Percentiles rank a stretch among this genome's conserved stretches.
Conservation (phyloP, 2,888 invertebrate species). For the Eupithecia centaureata region DNA sequence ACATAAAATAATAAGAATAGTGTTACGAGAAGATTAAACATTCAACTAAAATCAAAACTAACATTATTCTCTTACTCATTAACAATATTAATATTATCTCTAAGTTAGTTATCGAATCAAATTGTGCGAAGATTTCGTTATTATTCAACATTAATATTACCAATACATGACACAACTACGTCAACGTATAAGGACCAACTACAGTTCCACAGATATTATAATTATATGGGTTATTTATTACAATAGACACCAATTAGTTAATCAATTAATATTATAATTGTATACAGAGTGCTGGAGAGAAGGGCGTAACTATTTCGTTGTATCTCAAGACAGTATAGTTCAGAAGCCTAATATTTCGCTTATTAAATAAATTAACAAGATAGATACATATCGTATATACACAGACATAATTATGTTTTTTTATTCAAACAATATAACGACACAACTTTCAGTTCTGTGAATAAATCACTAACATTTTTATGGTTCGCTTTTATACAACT, state of each 20-base stretch:
- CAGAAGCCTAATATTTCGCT: constrained; percentile 64
- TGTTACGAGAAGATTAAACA: constrained; percentile 20
- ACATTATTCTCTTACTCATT: constrained; percentile 53
- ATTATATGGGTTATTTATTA: constrained; percentile 48
- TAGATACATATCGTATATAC: constrained; percentile 74
- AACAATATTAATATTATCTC: constrained; percentile 65
- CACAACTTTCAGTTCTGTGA: constrained; percentile 84
- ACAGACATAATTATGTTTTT: constrained; percentile 68
- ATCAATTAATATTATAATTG: constrained; percentile 57
- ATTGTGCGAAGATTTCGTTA: constrained; percentile 81
- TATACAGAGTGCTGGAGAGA: constrained; percentile 64
- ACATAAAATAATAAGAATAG: not conserved
- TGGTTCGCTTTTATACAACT: constrained; percentile 46
- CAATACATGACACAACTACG: constrained; percentile 76
- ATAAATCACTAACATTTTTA: constrained; percentile 75
- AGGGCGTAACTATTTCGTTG: constrained; percentile 67
- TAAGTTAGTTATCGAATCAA: constrained; percentile 78
- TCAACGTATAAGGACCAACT: constrained; percentile 68
- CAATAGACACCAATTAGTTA: constrained; percentile 81
- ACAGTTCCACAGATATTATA: constrained; percentile 46
- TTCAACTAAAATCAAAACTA: constrained; percentile 30
- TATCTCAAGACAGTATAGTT: constrained; percentile 60
- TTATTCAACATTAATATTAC: constrained; percentile 58
- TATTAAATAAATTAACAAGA: constrained; percentile 81
- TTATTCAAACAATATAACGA: constrained; percentile 80